Evolutionary conservation across 92 coral and sea anemone species (phyloP), one percentile per base, ranked within the genome.

Genomic region (Epizoanthus fatuus): DNA sequence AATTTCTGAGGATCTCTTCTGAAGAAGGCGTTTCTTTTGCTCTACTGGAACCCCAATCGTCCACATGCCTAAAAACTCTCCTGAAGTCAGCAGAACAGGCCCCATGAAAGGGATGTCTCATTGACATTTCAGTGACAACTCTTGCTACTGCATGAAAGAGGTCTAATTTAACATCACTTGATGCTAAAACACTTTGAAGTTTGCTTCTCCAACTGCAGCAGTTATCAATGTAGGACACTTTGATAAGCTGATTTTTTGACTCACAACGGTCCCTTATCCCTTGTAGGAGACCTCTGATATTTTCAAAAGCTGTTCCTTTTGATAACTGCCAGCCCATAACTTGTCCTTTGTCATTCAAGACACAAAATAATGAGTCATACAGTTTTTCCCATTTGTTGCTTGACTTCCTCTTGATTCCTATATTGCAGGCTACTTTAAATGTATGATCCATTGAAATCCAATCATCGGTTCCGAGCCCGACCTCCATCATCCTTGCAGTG

Each of bases 371-470:
- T 2, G 92, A 75, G 68, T 83, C 81, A 62, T 29, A 83, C 15
- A 66, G 74, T 64, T 55, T 82, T 65, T 65, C 80, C 85, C 88
- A 83, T 37, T 83, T 76, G 10, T 56, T 56, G 25, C 75, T 85
- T 72, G 64, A 12, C 11, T 55, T 75, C 58, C 85, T 55, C 52
- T 37, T 17, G 13, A 75, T 11, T 19, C 92, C 88, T 20, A 83
- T 83, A 45, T 83, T 88, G 9, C 80, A 15, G 35, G 88, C 88
- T 35, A 76, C 85, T 63, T 88, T 77, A 42, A 88, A 88, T 32
- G 85, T 88, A 51, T 88, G 88, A 37, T 88, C 85, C 65, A 67
- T 55, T 13, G 81, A 83, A 20, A 88, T 65, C 91, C 87, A 88
- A 44, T 54, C 84, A 38, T 70, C 40, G 29, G 86, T 55, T 42